Evolutionary conservation across 2,888 invertebrate species (phyloP).

Genomic region (Seladonia tumulorum): DNA sequence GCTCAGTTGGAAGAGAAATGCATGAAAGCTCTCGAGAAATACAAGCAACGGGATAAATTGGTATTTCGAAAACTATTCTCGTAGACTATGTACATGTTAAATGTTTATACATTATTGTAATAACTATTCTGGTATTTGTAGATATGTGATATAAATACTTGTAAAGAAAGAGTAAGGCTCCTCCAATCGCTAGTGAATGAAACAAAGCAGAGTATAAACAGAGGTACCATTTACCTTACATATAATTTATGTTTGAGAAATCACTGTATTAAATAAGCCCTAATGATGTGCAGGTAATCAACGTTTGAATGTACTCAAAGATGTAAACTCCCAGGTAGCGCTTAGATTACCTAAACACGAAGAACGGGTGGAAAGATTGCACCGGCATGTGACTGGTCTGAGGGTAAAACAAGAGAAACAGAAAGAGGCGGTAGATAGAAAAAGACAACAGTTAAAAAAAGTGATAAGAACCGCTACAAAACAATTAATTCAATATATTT

Average conservation of each 20-base stretch:
- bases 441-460: constrained; percentile 86
- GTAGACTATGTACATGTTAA: background rate
- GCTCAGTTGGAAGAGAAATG: constrained; percentile 86
- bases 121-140: constrained; percentile 74
- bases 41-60: constrained; percentile 83
- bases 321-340: constrained; percentile 83
- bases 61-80: constrained; percentile 60
- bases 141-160: constrained; percentile 87
- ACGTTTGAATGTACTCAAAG: constrained; percentile 80
- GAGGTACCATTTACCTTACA: constrained; percentile 72
- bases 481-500: constrained; percentile 89
- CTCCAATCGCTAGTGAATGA: constrained; percentile 86
- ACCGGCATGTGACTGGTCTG: constrained; percentile 86
- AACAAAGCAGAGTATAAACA: constrained; percentile 84
- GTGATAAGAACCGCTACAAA: constrained; percentile 86
- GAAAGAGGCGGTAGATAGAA: constrained; percentile 84
- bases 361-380: constrained; percentile 87
- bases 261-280: constrained; percentile 14
- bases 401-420: constrained; percentile 85
- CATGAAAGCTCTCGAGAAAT: constrained; percentile 84
- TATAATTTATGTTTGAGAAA: background rate
- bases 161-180: constrained; percentile 86
- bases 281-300: constrained; percentile 77
- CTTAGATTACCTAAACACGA: constrained; percentile 87
- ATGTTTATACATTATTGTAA: background rate